A percentile compares a stretch with the other conserved stretches of the same genome.
phyloP scores from a whole-genome alignment of 2,797 vertebrate species.

The Muraenolepis orangiensis region DNA sequence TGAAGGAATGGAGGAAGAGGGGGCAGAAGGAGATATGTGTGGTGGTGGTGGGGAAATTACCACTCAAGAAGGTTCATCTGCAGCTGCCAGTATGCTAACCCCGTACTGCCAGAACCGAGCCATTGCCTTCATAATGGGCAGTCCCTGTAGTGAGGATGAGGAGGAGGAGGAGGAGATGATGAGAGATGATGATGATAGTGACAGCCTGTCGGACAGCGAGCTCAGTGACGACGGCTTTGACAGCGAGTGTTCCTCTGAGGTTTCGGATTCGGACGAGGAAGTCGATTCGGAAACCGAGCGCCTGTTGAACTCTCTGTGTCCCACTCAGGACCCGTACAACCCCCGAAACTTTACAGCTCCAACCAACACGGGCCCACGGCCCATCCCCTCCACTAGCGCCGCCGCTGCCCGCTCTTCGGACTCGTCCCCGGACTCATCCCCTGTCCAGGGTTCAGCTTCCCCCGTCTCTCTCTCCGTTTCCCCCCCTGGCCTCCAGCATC shows the following conservation, averaged over 20 bases:
- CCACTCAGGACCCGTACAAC: conserved; percentile 82
- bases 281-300: conserved; percentile 67
- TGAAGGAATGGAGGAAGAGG: neutral
- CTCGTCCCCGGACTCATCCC: conserved; percentile 30
- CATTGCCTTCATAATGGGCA: conserved; percentile 95
- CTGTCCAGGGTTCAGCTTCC: conserved; percentile 11
- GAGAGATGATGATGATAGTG: conserved; percentile 46
- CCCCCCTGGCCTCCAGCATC: conserved; percentile 18
- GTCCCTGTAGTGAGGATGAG: conserved; percentile 74
- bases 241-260: conserved; percentile 77
- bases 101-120: conserved; percentile 81
- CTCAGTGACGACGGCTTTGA: conserved; percentile 82
- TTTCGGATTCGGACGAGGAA: conserved; percentile 41
- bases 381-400: conserved; percentile 46
- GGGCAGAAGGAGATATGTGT: conserved; percentile 5
- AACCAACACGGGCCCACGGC: conserved; percentile 53
- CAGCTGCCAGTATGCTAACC: rapidly evolving
- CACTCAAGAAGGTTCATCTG: neutral
- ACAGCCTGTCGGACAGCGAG: conserved; percentile 61
- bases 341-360: conserved; percentile 85
- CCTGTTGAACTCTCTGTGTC: conserved; percentile 81
- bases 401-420: conserved; percentile 56
- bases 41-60: conserved; percentile 9
- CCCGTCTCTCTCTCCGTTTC: conserved; percentile 10
- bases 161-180: too few species aligned